A percentile compares a stretch with the other conserved stretches of the same genome.
Evolutionary conservation across 2,888 invertebrate species (phyloP).

Genomic region (Fissipunctia ypsillon): DNA sequence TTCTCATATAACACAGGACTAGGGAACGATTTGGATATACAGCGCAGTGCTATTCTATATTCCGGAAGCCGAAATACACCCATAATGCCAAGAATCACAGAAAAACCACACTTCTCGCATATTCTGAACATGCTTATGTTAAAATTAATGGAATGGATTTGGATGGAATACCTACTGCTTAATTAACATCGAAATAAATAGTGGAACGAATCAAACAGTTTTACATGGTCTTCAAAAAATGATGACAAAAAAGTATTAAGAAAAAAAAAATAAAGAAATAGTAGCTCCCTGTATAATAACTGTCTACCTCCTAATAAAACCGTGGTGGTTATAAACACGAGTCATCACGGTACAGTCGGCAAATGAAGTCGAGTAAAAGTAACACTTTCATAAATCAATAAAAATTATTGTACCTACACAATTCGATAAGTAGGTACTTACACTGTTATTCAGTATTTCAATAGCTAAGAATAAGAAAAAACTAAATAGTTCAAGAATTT

Average conservation of each 20-base stretch:
- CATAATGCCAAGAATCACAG: constrained; percentile 57
- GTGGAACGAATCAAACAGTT: background rate
- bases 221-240: background rate
- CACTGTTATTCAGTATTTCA: background rate
- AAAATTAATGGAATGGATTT: constrained; percentile 34
- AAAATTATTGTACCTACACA: background rate
- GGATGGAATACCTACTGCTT: constrained; percentile 15
- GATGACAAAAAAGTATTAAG: background rate
- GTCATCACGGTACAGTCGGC: background rate
- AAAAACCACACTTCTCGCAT: constrained; percentile 52
- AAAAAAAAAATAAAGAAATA: background rate
- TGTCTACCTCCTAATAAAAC: background rate
- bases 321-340: background rate
- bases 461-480: background rate
- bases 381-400: background rate
- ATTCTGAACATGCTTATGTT: constrained; percentile 57
- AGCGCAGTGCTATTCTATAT: constrained; percentile 50
- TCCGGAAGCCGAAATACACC: constrained; percentile 50
- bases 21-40: constrained; percentile 32
- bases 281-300: too few relatives aligned
- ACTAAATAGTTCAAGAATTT: background rate
- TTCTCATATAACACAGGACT: constrained; percentile 29
- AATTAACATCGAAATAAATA: constrained; percentile 48
- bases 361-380: background rate
- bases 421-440: background rate